These are phyloP conservation scores for Drosophila atripex DNA, from an alignment of 2,888 invertebrate species.

Conservation along the genomic window DNA sequence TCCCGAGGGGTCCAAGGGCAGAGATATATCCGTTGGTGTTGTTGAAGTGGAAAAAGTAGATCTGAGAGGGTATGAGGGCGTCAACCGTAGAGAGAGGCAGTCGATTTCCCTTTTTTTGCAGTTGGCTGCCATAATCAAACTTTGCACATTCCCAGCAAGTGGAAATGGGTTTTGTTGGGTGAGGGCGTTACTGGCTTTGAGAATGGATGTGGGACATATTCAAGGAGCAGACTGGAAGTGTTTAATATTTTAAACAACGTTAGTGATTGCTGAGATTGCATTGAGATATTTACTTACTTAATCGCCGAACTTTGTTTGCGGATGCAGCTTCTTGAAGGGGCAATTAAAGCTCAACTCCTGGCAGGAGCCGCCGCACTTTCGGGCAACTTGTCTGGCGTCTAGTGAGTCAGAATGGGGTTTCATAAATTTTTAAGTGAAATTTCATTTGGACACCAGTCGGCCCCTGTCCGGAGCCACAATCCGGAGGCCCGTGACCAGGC, in stretches of 20 bases:
- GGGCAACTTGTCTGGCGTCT: conserved; percentile 52
- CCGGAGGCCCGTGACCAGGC: conserved; percentile 39
- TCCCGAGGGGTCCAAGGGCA: too few relatives aligned
- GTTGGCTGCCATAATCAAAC: conserved; percentile 64
- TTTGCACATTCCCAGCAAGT: conserved; percentile 70
- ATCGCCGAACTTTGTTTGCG: background rate
- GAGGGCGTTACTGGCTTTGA: background rate
- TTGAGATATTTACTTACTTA: background rate
- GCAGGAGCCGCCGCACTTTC: conserved; percentile 26
- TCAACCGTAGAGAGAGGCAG: too few relatives aligned
- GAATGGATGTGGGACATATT: background rate
- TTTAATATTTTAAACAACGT: background rate
- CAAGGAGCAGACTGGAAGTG: background rate
- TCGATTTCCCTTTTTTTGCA: conserved; percentile 4
- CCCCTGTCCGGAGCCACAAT: conserved; percentile 23
- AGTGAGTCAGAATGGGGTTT: conserved; percentile 58
- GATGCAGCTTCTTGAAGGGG: background rate
- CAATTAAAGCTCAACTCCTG: conserved; percentile 8
- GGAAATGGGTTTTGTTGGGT: conserved; percentile 39
- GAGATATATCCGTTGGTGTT: too few relatives aligned
- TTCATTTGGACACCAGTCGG: conserved; percentile 59
- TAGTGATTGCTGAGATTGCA: background rate
- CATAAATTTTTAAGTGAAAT: conserved; percentile 68
- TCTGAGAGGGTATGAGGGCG: too few relatives aligned
- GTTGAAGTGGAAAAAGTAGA: too few relatives aligned